Conservation (phyloP, 2,888 invertebrate species). For the Strigamia maritima region DNA sequence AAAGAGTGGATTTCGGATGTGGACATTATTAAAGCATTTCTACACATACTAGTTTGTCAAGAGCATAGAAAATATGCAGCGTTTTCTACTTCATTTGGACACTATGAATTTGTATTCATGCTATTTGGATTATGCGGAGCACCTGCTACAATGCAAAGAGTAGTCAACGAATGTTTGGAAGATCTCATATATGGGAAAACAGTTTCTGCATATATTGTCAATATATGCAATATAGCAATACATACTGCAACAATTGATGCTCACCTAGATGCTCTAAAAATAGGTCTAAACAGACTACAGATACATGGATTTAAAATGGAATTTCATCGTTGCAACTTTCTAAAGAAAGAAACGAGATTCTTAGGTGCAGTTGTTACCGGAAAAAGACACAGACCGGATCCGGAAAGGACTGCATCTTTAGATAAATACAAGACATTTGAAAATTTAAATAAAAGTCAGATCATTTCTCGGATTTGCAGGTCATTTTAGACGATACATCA, state of each 20-base stretch:
- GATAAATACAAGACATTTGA: not conserved
- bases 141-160: not conserved
- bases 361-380: not conserved
- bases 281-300: not conserved
- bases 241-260: not conserved
- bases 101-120: not conserved
- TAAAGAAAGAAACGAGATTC: not conserved
- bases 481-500: not conserved
- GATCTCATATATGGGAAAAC: too few species aligned
- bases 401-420: not conserved
- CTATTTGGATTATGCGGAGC: not conserved
- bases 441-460: not conserved
- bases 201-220: too few species aligned
- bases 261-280: not conserved
- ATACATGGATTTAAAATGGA: not conserved
- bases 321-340: not conserved
- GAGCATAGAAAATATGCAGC: not conserved
- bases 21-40: not conserved
- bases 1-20: not conserved
- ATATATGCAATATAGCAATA: too few species aligned
- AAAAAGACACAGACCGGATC: not conserved
- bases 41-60: not conserved
- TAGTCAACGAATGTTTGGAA: not conserved
- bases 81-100: not conserved
- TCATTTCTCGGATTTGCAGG: not conserved